Evolutionary conservation across 2,797 vertebrate species (phyloP).

Genomic region (Pangasius macronema): DNA sequence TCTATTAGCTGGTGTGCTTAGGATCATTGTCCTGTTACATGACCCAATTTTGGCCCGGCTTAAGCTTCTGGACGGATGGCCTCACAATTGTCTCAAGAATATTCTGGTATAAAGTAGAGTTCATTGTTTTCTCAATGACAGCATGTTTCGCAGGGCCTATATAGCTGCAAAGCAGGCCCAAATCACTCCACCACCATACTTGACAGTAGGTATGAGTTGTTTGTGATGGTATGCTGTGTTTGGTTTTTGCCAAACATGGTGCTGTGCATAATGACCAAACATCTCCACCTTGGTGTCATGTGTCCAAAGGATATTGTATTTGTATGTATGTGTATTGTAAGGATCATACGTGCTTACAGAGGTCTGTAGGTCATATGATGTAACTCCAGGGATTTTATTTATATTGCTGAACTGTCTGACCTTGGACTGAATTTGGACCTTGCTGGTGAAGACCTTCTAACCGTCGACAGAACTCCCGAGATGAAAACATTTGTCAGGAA

Average conservation of each 20-base stretch:
- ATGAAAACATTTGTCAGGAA: no score
- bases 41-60: background rate
- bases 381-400: no score
- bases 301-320: background rate
- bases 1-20: background rate
- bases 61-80: background rate
- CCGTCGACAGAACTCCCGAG: no score
- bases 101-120: background rate
- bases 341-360: background rate
- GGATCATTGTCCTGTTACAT: background rate
- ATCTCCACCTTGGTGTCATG: background rate
- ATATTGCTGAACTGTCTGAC: background rate
- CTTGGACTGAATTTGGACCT: background rate
- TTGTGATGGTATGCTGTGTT: background rate
- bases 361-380: background rate
- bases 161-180: background rate
- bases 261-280: background rate
- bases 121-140: background rate
- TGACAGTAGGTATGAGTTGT: background rate
- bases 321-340: no score
- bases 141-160: background rate
- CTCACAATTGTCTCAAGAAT: background rate
- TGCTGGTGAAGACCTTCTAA: no score
- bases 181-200: background rate
- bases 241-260: background rate